Evolutionary conservation across 2,113 vertebrate species (phyloP).

Genomic region (Girardinichthys multiradiatus): DNA sequence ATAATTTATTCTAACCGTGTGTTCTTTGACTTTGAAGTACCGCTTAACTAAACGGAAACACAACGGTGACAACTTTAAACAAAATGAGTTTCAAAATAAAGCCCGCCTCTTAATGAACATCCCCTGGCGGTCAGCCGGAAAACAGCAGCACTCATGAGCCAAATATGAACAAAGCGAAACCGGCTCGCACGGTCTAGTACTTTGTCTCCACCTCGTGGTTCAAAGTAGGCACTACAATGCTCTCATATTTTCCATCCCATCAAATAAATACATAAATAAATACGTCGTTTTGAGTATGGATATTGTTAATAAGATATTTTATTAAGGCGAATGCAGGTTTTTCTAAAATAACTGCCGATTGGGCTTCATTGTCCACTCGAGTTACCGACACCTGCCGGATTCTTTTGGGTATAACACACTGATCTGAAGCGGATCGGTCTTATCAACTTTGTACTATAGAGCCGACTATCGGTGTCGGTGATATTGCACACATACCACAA

Average conservation of each 20-base stretch:
- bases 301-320: too few species aligned
- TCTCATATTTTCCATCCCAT: background rate
- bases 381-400: constrained; percentile 40
- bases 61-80: background rate
- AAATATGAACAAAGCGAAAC: constrained; percentile 20
- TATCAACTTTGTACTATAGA: background rate
- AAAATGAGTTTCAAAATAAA: background rate
- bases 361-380: background rate
- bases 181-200: constrained; percentile 12
- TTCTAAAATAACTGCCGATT: too few species aligned
- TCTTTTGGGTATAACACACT: constrained; percentile 57
- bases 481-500: background rate
- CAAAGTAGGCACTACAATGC: background rate
- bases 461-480: background rate
- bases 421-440: constrained; percentile 11
- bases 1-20: too few species aligned
- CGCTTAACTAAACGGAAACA: background rate
- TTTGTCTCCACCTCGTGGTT: constrained; percentile 35
- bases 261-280: background rate
- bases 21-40: constrained; percentile 37
- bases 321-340: too few species aligned
- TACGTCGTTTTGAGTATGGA: too few species aligned
- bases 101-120: constrained; percentile 18
- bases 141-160: constrained; percentile 15
- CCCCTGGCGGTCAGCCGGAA: constrained; percentile 16